Percentiles rank a stretch among this genome's conserved stretches.
Evolutionary conservation across 2,888 invertebrate genomes (phyloP).

Genomic region (Acheta domesticus): DNA sequence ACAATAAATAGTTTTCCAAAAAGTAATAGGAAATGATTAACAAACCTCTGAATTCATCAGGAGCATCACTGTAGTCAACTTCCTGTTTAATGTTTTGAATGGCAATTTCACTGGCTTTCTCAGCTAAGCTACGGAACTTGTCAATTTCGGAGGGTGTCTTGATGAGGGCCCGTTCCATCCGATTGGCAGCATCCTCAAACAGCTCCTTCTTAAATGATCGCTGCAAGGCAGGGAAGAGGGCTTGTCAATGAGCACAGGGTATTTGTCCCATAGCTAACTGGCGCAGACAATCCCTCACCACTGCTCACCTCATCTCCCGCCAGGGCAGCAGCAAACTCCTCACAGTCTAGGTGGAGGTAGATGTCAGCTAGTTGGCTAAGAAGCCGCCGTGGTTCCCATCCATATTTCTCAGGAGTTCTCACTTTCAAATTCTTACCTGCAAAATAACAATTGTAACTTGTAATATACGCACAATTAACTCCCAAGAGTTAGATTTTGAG

Average conservation of each 20-base stretch:
- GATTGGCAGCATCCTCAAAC: slow-evolving; percentile 83
- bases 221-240: slow-evolving; percentile 50
- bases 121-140: slow-evolving; percentile 73
- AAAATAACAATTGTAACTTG: background rate
- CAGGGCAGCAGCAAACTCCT: slow-evolving; percentile 84
- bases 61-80: slow-evolving; percentile 91
- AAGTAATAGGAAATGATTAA: slow-evolving; percentile 25
- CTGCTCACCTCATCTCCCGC: slow-evolving; percentile 86
- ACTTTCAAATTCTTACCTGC: slow-evolving; percentile 59
- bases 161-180: slow-evolving; percentile 77
- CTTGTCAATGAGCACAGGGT: too few species aligned
- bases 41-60: slow-evolving; percentile 82
- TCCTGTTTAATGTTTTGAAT: slow-evolving; percentile 76
- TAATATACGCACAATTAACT: too few species aligned
- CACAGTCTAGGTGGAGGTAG: slow-evolving; percentile 92
- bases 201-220: slow-evolving; percentile 90
- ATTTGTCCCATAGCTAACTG: too few species aligned
- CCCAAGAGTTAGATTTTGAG: too few species aligned
- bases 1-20: background rate
- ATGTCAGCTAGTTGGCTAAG: slow-evolving; percentile 92
- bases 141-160: slow-evolving; percentile 82
- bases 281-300: background rate
- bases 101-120: slow-evolving; percentile 72
- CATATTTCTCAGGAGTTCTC: slow-evolving; percentile 88
- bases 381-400: slow-evolving; percentile 93